Evolutionary conservation across 2,797 vertebrate species (phyloP).

Genomic region (Pseudotriccus pelzelni): DNA sequence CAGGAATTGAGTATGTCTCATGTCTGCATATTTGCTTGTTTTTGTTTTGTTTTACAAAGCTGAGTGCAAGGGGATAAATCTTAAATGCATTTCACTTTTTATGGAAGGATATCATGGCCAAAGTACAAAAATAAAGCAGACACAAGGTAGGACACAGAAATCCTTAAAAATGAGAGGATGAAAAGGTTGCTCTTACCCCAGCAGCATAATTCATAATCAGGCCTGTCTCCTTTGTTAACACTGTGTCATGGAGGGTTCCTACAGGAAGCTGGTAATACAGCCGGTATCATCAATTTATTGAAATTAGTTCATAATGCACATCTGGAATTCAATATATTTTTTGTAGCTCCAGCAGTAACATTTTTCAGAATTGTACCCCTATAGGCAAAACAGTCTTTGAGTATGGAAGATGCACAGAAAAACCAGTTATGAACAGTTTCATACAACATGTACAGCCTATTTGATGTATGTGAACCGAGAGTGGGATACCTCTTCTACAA

Average conservation of each 20-base stretch:
- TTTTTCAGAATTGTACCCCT: neutral
- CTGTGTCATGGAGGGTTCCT: neutral
- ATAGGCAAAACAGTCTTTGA: neutral
- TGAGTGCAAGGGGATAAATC: neutral
- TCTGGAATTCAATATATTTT: neutral
- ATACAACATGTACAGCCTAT: neutral
- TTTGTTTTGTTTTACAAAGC: neutral
- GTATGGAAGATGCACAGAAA: neutral
- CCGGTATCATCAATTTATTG: neutral
- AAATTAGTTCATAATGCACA: neutral
- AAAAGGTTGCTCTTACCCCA: neutral
- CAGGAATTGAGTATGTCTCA: neutral
- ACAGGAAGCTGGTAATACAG: neutral
- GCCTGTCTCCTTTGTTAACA: neutral
- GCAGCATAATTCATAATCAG: neutral
- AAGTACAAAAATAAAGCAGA: neutral
- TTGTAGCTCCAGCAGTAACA: neutral
- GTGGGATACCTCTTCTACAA: neutral
- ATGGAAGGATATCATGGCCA: neutral
- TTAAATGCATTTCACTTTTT: neutral
- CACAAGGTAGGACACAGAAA: neutral
- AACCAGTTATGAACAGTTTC: neutral
- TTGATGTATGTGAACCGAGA: neutral
- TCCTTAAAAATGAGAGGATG: neutral
- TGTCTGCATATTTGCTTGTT: neutral